Evolutionary conservation across 2,797 vertebrate genomes (phyloP), one percentile per base, ranked within the genome.

Genomic region (Thalassophryne amazonica): DNA sequence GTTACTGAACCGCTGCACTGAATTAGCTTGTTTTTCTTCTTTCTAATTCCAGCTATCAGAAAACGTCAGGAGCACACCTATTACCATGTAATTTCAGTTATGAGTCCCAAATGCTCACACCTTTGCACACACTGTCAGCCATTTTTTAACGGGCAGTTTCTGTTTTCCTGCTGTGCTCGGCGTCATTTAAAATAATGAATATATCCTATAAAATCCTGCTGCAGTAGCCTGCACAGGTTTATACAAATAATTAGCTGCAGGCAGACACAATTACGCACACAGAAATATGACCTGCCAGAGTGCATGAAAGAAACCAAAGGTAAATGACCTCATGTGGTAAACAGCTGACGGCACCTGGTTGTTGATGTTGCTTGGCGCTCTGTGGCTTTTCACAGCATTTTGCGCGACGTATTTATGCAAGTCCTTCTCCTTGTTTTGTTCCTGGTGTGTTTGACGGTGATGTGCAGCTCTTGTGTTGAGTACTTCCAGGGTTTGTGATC

Each of bases 111-210:
- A 70, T 54, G 51, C 40, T 25, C 36, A 32, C 32, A 50, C 38
- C 43, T 62, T 43, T 20, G 41, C 45, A 27, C 10, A 41, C 32
- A 55, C 47, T 69, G 50, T 78, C 74, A 64, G 58, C 61, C 48
- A 22, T 55, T 64, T 62, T 81, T 81, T 60, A 55, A 76, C 61
- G 52, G 51, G 51, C 49, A 39, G 51, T 54, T 74, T 58, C 69
- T 27, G 57, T 66, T 71, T 65, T 51, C 76, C 76, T 38, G 79
- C 83, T 87, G 82, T 8, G 77, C 55, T 49, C 57, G 39, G 63
- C 78, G 50, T 83, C 73, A 72, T 86, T 83, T 79, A 76, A 69
- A 71, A 82, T 75, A 72, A 80, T 83, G 76, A 78, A 83, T 87
- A 78, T 70, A 64, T 66, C 64, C 70, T 28, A 76, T 83, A 69